Conservation (phyloP, 2,797 vertebrate species). For the Ficedula albicollis region DNA sequence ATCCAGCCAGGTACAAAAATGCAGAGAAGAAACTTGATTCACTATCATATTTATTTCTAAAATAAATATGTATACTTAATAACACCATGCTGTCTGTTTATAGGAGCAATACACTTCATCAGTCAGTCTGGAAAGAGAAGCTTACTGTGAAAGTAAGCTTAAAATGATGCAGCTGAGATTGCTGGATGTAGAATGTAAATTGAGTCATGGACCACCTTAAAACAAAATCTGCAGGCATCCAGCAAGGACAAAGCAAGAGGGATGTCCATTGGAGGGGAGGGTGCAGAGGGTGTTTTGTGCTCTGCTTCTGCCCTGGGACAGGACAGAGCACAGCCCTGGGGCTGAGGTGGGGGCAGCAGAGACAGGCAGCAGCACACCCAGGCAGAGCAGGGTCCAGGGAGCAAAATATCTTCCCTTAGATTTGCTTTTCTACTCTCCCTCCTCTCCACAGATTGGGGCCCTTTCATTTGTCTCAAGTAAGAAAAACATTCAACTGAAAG, state of each 20-base stretch:
- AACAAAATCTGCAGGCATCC: not conserved
- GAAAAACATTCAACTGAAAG: not conserved
- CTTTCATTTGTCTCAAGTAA: not conserved
- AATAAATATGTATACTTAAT: not conserved
- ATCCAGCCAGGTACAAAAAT: not conserved
- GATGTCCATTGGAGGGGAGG: accelerated
- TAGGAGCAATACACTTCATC: not conserved
- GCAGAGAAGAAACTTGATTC: not conserved
- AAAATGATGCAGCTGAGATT: not conserved
- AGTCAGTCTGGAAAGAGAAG: not conserved
- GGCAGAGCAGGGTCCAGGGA: not conserved
- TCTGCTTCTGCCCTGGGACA: not conserved
- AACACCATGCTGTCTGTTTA: not conserved
- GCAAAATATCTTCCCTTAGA: not conserved
- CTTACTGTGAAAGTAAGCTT: not conserved
- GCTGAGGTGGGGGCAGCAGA: not conserved
- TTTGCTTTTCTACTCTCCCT: not conserved
- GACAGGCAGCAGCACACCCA: accelerated
- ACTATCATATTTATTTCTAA: not conserved
- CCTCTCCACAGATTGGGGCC: not conserved
- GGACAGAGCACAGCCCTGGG: not conserved
- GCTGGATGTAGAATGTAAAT: accelerated
- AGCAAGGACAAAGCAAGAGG: not conserved
- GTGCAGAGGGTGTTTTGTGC: not conserved
- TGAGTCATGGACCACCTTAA: not conserved